Base-by-base conservation (phyloP, 1,140 invertebrate genomes). In the Bathynomus jamesi region DNA sequence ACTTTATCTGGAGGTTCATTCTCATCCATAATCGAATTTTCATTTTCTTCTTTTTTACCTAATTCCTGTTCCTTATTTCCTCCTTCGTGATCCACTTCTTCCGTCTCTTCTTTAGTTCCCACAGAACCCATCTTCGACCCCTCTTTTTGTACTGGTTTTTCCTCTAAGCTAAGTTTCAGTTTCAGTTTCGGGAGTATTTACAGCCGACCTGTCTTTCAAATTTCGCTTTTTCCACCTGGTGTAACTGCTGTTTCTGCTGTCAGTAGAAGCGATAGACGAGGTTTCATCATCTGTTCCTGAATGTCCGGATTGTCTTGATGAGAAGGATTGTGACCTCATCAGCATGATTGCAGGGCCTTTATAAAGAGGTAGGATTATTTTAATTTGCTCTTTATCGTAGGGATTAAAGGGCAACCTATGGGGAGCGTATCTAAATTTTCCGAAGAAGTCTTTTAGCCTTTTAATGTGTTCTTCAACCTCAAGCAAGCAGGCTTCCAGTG, bases 341-440 rank as follows among this genome's bases (percentile, higher is more conserved):
- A n/a, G 69, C 17, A 66, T 32, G 31, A 70, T 61, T 61, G 80
- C 67, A 61, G 79, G 80, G 8, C 83, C 82, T 69, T 85, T 83
- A 71, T 85, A 86, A 69, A 82, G 83, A 0, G 88, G 88, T 73
- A 92, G 82, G 84, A 91, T 85, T 64, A 87, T 79, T 79, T 73
- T 73, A 8, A 76, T 73, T 63, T 76, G 75, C 24, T 73, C 71
- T 4, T 61, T 61, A 46, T 76, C 72, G 0, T 81, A 80, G 0
- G 89, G 88, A 79, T 91, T 87, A 78, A 90, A 90, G 4, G 84
- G 85, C 21, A 88, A 89, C 78, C 88, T 89, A 70, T 87, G 87
- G 0, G 88, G 86, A 1, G 91, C 89, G 82, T 91, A 93, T 30
- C 87, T 84, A 80, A 95, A 95, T 66, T 83, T 83, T 2, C 91